Base-by-base conservation (phyloP, 2,113 vertebrate genomes). In the Acinonyx jubatus region DNA sequence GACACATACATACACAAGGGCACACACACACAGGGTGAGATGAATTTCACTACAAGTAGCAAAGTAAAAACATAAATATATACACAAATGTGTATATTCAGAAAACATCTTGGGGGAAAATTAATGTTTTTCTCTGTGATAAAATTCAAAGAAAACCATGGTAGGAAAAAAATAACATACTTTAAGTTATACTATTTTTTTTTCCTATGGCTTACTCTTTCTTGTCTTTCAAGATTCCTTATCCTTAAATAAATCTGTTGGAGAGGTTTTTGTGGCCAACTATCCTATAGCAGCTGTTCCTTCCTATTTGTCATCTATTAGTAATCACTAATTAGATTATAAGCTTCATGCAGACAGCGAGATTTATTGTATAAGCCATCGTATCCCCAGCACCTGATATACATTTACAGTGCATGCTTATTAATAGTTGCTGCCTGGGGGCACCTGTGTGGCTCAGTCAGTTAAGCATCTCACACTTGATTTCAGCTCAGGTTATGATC, bases 331-430 rank as follows among this genome's bases (percentile, higher is more conserved):
- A 3, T 78, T 57, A 50, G 29, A 57, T 50, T 33, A 27, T 57
- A 73, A 65, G 36, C 8, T 52, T 41, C 10, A 1, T 69, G 8
- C 29, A 63, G 33, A 61, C 48, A 68, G 27, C 8, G 45, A 80
- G 19, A 61, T 33, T 45, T 8, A 7, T 5, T 33, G 25, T 21
- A 6, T 13, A 16, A 12, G 25, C 29, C 38, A 0, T 15, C 50
- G 7, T 61, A n/a, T 21, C 31, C 61, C 33, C 7, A 16, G 57
- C 1, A 7, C 27, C 65, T 73, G 9, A 1, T 31, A 21, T 11
- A 16, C 1, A 16, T 7, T 5, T 11, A 16, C 1, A 16, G 9
- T 5, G n/a, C 0, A 3, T n/a, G 48, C 27, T 85, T 36, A 4
- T 71, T 41, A n/a, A 11, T 16, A 68, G 41, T 14, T 41, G 36